Conservation (phyloP, 1,140 invertebrate species). For the Pseudomyrmex flavicornis region DNA sequence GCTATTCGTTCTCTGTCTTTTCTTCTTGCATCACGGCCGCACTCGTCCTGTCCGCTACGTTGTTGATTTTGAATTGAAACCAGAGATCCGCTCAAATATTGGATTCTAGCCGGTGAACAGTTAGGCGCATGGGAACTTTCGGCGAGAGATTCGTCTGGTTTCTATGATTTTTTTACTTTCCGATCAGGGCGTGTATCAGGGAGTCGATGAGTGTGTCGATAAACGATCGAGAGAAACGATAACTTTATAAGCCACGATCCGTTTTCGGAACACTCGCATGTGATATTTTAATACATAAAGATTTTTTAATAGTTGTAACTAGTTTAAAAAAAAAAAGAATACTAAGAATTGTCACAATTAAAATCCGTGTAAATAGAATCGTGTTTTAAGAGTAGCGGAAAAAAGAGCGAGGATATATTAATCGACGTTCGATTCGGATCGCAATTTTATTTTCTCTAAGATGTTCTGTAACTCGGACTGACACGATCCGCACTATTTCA, state of each 20-base stretch:
- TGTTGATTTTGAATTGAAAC: slow-evolving; percentile 85
- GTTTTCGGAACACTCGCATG: neutral
- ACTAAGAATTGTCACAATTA: neutral
- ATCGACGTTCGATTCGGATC: neutral
- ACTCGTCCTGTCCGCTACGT: slow-evolving; percentile 62
- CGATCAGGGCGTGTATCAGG: neutral
- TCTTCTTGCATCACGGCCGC: slow-evolving; percentile 14
- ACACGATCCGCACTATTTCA: slow-evolving; percentile 66
- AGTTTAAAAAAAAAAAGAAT: neutral
- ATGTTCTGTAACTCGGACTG: neutral
- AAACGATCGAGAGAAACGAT: slow-evolving; percentile 40
- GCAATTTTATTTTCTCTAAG: neutral
- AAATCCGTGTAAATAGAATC: neutral
- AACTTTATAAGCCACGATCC: slow-evolving; percentile 22
- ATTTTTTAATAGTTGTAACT: neutral
- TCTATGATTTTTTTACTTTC: slow-evolving; percentile 57
- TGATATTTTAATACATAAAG: neutral
- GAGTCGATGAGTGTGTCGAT: slow-evolving; percentile 36
- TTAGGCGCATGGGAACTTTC: slow-evolving; percentile 82
- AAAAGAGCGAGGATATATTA: neutral
- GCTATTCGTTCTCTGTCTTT: slow-evolving; percentile 24
- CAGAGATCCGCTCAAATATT: slow-evolving; percentile 84
- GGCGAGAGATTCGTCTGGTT: slow-evolving; percentile 59
- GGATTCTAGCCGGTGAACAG: slow-evolving; percentile 75
- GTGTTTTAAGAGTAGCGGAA: neutral